Base-by-base conservation (phyloP, 2,888 invertebrate genomes). In the Yponomeuta malinellus region DNA sequence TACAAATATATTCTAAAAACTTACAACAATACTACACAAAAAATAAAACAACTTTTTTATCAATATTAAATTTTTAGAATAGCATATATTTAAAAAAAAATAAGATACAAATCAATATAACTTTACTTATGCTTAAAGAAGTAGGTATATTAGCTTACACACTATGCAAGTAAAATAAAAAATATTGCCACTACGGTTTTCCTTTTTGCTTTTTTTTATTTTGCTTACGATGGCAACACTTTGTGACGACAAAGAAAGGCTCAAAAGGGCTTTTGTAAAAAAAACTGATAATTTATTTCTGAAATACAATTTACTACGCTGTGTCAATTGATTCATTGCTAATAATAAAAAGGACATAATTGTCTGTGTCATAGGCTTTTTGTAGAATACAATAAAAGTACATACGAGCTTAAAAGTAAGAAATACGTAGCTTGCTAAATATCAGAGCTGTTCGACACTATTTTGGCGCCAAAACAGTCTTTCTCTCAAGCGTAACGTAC, bases 1-100 rank as follows among this genome's bases (percentile, higher is more conserved):
- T 63, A 23, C 68, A 23, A 37, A 69, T 15, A 63, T 70, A 69
- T 69, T 52, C 48, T 48, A 33, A 69, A 48, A 48, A 67, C 64
- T 69, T 69, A 70, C 70, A 70, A 48, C 63, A 70, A n/a, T 70
- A 63, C 63, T 70, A 63, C 70, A 70, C 70, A 69, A 69, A 43
- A 69, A 70, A 70, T 70, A 70, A 70, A 70, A 70, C 70, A 70
- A 70, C 70, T 70, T 70, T 43, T 37, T 63, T 48, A 15, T 70
- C 10, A 70, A 70, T 63, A 63, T 59, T 63, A 68, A 29, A 70
- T 70, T 43, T 70, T 37, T n/a, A 43, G 48, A 65, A 71, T 67
- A 71, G 88, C 88, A 84, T 88, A 88, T 88, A 88, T 86, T 88
- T 82, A 80, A 83, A 86, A 86, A 85, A 84, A 87, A 88, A 87